A percentile compares a stretch with the other conserved stretches of the same genome.
These are phyloP conservation scores for Drosophila suboccidentalis DNA, from an alignment of 2,888 invertebrate genomes.

Conservation along the genomic window DNA sequence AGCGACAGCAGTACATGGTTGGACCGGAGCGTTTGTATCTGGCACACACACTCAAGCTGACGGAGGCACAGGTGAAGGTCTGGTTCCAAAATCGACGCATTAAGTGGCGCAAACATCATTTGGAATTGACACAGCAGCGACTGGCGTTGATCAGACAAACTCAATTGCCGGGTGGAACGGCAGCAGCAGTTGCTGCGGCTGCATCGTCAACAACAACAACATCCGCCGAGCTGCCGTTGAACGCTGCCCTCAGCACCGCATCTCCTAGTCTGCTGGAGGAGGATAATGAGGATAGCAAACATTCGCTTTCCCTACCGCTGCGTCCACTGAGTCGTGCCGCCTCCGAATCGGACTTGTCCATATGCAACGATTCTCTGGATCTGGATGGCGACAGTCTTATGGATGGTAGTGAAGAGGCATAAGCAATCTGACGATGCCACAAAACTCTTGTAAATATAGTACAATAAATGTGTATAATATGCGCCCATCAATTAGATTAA, in stretches of 20 bases:
- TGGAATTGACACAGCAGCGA: constrained; percentile 95
- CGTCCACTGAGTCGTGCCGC: constrained; percentile 65
- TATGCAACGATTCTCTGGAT: constrained; percentile 85
- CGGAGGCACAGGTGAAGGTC: constrained; percentile 91
- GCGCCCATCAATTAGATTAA: background rate
- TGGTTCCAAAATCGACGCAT: constrained; percentile 98
- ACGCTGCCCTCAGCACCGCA: constrained; percentile 51
- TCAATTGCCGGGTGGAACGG: constrained; percentile 74
- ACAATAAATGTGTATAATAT: constrained; percentile 60
- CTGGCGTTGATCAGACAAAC: constrained; percentile 87
- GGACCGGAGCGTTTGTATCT: constrained; percentile 97
- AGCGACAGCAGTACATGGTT: constrained; percentile 99
- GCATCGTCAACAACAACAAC: constrained; percentile 25
- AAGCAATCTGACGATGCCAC: constrained; percentile 37
- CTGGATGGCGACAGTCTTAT: constrained; percentile 84
- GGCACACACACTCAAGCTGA: constrained; percentile 87
- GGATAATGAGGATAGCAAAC: constrained; percentile 81
- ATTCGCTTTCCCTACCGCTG: constrained; percentile 66
- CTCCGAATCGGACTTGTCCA: constrained; percentile 85
- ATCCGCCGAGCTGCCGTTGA: constrained; percentile 44
- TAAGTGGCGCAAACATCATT: constrained; percentile 96
- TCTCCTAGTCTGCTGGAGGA: constrained; percentile 74
- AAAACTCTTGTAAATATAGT: constrained; percentile 65
- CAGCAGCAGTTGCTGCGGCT: constrained; percentile 13
- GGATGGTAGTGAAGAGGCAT: constrained; percentile 83